Percentiles rank a stretch among this genome's conserved stretches.
These are phyloP conservation scores for Tragelaphus imberbis DNA, from an alignment of 2,113 vertebrate genomes.

Conservation along the genomic window DNA sequence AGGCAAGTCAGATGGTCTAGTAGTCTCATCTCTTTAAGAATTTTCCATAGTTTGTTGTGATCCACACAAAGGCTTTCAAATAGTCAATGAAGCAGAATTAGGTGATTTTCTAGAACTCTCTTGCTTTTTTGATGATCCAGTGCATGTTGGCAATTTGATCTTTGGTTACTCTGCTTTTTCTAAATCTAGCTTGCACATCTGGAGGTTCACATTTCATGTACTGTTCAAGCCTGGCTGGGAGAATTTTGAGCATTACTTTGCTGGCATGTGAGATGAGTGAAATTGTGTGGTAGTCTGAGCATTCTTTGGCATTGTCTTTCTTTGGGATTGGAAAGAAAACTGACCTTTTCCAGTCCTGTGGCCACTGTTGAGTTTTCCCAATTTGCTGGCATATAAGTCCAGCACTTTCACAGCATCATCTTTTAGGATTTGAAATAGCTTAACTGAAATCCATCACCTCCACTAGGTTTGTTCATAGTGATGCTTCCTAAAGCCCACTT, in stretches of 20 bases:
- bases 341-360: neutral
- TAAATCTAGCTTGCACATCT: neutral
- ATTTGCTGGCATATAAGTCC: neutral
- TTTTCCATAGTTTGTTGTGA: neutral
- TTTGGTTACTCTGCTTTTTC: neutral
- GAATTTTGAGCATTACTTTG: neutral
- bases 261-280: neutral
- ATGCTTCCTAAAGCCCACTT: neutral
- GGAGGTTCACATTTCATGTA: neutral
- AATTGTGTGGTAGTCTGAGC: neutral
- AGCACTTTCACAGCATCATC: neutral
- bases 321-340: neutral
- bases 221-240: neutral
- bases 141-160: neutral
- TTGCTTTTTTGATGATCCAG: neutral
- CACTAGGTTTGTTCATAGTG: neutral
- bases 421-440: neutral
- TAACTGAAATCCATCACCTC: neutral
- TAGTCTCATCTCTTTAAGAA: neutral
- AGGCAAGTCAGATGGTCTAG: neutral
- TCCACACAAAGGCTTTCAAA: neutral
- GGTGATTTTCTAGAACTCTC: neutral
- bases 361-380: neutral
- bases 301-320: neutral
- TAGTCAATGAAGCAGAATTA: neutral